Conservation (phyloP, 1,140 invertebrate genomes). For the Phthorimaea operculella region DNA sequence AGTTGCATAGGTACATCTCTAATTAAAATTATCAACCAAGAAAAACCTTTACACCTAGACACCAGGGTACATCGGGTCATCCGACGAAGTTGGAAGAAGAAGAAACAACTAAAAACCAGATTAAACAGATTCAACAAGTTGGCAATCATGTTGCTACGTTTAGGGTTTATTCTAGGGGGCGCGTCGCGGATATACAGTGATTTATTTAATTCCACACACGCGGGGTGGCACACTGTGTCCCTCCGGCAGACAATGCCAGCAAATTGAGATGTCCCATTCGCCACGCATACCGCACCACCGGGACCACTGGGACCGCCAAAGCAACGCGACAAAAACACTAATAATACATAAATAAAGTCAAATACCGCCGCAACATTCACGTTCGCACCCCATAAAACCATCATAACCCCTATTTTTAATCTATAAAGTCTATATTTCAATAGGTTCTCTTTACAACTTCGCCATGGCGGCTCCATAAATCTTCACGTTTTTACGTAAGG, state of each 20-base stretch:
- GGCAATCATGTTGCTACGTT: too few species aligned
- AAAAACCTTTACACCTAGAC: too few species aligned
- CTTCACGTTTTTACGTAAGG: slow-evolving; percentile 20
- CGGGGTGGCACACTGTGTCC: slow-evolving; percentile 19
- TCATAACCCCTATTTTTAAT: background rate
- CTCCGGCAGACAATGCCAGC: slow-evolving; percentile 33
- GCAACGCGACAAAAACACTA: slow-evolving; percentile 20
- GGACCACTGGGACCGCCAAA: slow-evolving; percentile 15
- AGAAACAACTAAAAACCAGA: too few species aligned
- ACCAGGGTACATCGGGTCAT: too few species aligned
- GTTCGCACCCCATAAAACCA: background rate
- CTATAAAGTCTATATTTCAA: slow-evolving; percentile 7
- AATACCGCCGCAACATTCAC: slow-evolving; percentile 16
- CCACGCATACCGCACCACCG: slow-evolving; percentile 28
- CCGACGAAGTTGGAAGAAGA: too few species aligned
- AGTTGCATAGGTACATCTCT: too few species aligned
- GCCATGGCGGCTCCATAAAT: slow-evolving; percentile 16
- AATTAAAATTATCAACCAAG: too few species aligned
- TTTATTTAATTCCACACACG: slow-evolving; percentile 27
- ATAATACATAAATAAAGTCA: slow-evolving; percentile 35
- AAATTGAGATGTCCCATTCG: slow-evolving; percentile 51
- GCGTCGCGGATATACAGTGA: slow-evolving; percentile 26
- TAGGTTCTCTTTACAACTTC: background rate
- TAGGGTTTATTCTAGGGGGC: slow-evolving; percentile 9
- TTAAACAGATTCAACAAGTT: too few species aligned